Evolutionary conservation across 2,113 vertebrate genomes (phyloP).

Genomic region (Nycticebus coucang): DNA sequence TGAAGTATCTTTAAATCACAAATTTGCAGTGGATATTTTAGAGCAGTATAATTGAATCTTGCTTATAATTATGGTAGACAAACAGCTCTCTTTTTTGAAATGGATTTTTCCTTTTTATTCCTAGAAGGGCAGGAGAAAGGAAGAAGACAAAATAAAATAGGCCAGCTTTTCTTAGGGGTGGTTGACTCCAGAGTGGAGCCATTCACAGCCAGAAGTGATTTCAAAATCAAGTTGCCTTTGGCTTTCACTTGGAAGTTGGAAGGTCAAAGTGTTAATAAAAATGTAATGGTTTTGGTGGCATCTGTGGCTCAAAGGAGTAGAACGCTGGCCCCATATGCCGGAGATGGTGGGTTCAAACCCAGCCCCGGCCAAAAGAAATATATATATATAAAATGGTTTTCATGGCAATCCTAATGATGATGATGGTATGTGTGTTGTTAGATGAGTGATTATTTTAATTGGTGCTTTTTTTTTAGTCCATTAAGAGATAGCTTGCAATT

Average conservation of each 20-base stretch:
- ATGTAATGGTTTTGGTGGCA: not conserved
- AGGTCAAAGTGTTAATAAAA: conserved; percentile 61
- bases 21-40: conserved; percentile 63
- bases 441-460: conserved; percentile 5
- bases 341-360: too few relatives aligned
- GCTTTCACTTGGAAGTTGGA: conserved; percentile 54
- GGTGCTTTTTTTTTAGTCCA: not conserved
- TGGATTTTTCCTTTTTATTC: not conserved
- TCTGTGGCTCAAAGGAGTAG: too few relatives aligned
- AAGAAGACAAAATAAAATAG: not conserved
- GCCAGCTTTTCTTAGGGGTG: not conserved
- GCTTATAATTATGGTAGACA: conserved; percentile 30
- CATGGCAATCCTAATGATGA: not conserved
- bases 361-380: too few relatives aligned
- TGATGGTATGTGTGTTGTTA: not conserved
- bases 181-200: conserved; percentile 33
- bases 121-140: conserved; percentile 5
- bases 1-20: conserved; percentile 63
- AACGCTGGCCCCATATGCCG: too few relatives aligned
- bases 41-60: conserved; percentile 44
- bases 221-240: conserved; percentile 62
- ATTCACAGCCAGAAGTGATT: conserved; percentile 45
- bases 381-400: too few relatives aligned
- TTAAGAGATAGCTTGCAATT: conserved; percentile 25
- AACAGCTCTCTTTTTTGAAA: not conserved